Evolutionary conservation across 2,888 invertebrate genomes (phyloP).

Genomic region (Rhagonycha fulva): DNA sequence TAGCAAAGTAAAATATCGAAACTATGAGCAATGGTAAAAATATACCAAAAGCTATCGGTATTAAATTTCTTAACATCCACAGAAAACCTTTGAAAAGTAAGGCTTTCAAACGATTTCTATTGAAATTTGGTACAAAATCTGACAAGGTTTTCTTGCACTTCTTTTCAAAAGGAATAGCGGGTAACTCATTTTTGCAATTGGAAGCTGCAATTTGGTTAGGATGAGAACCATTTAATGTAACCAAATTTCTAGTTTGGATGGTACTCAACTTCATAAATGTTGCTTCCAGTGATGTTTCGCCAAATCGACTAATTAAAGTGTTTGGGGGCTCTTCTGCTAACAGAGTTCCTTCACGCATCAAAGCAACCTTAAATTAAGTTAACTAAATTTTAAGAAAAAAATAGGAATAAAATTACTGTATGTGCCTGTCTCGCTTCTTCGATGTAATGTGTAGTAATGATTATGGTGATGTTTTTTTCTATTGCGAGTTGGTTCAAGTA

Average conservation of each 20-base stretch:
- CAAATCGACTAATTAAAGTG: constrained; percentile 72
- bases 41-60: constrained; percentile 82
- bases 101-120: constrained; percentile 66
- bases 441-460: constrained; percentile 87
- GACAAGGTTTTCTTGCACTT: constrained; percentile 58
- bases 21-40: constrained; percentile 85
- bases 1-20: constrained; percentile 83
- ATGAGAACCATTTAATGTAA: neutral
- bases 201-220: too few relatives aligned
- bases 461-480: constrained; percentile 76
- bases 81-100: constrained; percentile 87
- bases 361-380: constrained; percentile 70
- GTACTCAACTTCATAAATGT: constrained; percentile 82
- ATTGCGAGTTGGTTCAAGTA: constrained; percentile 79
- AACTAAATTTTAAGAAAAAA: neutral
- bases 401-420: constrained; percentile 62
- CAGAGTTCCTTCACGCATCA: constrained; percentile 82
- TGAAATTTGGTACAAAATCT: constrained; percentile 53
- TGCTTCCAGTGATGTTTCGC: constrained; percentile 74
- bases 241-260: constrained; percentile 76
- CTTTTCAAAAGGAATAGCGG: constrained; percentile 74
- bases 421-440: constrained; percentile 85
- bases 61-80: constrained; percentile 83
- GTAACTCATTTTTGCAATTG: constrained; percentile 67
- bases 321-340: constrained; percentile 80